A percentile compares a stretch with the other conserved stretches of the same genome.
Evolutionary conservation across 2,797 vertebrate species (phyloP).

Genomic region (Dipus sagitta): DNA sequence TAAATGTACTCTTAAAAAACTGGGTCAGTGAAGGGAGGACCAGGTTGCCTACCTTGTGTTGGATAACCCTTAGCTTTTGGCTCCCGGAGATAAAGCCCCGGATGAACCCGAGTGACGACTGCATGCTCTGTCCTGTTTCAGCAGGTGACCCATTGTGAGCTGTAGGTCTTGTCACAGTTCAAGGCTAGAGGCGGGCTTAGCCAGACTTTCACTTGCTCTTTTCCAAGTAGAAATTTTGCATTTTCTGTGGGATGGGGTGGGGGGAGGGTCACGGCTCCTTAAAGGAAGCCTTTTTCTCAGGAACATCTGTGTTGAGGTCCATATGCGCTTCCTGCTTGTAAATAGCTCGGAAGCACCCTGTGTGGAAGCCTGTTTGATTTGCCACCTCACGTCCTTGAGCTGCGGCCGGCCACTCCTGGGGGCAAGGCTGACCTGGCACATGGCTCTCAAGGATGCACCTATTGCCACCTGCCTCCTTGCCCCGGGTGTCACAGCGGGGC

Average conservation of each 20-base stretch:
- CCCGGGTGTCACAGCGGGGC: background rate
- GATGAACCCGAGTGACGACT: background rate
- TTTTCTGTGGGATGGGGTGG: background rate
- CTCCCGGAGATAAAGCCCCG: background rate
- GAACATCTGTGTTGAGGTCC: background rate
- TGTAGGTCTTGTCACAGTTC: rapidly evolving
- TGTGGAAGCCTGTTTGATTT: background rate
- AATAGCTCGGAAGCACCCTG: background rate
- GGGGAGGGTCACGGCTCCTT: background rate
- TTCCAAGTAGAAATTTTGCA: background rate
- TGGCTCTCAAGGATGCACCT: background rate
- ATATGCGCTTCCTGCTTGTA: background rate
- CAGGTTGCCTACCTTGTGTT: rapidly evolving
- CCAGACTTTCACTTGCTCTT: background rate
- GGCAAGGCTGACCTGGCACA: background rate
- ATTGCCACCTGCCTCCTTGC: background rate
- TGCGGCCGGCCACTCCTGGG: background rate
- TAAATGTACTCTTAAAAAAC: background rate
- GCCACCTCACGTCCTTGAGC: background rate
- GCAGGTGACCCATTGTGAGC: background rate
- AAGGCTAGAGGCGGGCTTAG: background rate
- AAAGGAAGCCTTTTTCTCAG: background rate
- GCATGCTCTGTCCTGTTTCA: background rate
- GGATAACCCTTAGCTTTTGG: background rate
- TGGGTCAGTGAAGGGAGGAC: too few species aligned